Conservation (phyloP, 2,888 invertebrate genomes). For the Aphodius granarius region DNA sequence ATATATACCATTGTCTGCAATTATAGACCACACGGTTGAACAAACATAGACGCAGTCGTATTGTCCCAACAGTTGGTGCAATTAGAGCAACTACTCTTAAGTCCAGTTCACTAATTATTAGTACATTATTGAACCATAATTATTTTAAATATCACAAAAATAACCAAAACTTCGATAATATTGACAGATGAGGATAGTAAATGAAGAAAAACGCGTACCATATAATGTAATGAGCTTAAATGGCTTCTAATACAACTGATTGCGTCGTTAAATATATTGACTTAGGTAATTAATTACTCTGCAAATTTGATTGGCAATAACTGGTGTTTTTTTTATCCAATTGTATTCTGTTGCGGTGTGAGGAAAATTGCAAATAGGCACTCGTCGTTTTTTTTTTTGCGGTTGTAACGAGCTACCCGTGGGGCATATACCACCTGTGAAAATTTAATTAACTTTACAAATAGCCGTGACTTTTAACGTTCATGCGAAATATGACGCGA, state of each 20-base stretch:
- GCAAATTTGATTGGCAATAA: not conserved
- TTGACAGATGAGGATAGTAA: too few relatives aligned
- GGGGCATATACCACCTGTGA: slow-evolving; percentile 7
- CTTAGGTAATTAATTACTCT: not conserved
- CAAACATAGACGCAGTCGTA: slow-evolving; percentile 1
- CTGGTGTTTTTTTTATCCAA: not conserved
- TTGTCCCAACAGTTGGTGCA: slow-evolving; percentile 15
- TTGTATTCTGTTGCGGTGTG: not conserved
- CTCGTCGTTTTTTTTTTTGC: not conserved
- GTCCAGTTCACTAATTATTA: not conserved
- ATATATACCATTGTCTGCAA: slow-evolving; percentile 13
- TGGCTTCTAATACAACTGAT: too few relatives aligned
- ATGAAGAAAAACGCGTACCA: too few relatives aligned
- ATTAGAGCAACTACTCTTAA: slow-evolving; percentile 14
- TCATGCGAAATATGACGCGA: not conserved
- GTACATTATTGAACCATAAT: not conserved
- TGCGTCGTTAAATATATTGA: too few relatives aligned
- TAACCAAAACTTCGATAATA: slow-evolving; percentile 5
- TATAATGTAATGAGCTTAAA: too few relatives aligned
- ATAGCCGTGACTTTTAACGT: not conserved
- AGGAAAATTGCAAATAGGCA: not conserved
- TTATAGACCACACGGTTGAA: slow-evolving; percentile 10
- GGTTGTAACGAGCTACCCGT: not conserved
- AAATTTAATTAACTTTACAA: slow-evolving; percentile 12
- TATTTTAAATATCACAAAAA: not conserved